Evolutionary conservation across 92 coral and sea anemone genomes (phyloP).

Genomic region (Phenganax stokvisi): DNA sequence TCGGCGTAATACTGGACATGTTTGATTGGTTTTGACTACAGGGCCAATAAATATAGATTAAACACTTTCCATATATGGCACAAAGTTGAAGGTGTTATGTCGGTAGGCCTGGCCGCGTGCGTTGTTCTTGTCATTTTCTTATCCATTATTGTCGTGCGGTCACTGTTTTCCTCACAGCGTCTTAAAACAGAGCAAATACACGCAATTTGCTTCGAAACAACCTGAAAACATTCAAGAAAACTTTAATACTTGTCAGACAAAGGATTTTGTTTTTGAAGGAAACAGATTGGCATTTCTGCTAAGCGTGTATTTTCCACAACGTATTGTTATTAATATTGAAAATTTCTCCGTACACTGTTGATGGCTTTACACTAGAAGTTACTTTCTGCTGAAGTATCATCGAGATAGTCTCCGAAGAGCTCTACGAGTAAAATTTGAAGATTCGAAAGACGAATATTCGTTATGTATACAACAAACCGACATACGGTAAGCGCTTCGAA

Average conservation of each 20-base stretch:
- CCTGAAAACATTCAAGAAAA: not conserved
- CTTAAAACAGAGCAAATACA: slow-evolving; percentile 28
- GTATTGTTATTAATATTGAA: slow-evolving; percentile 14
- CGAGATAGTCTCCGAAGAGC: not conserved
- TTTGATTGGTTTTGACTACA: slow-evolving; percentile 99
- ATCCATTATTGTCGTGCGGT: slow-evolving; percentile 35
- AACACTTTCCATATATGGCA: slow-evolving; percentile 99
- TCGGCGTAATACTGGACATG: slow-evolving; percentile 87
- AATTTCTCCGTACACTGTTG: not conserved
- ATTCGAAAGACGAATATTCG: not conserved
- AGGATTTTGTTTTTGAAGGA: slow-evolving; percentile 1
- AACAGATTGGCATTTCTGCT: not conserved
- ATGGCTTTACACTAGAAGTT: slow-evolving; percentile 4
- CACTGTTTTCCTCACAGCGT: slow-evolving; percentile 20
- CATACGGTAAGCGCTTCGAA: slow-evolving; percentile 27
- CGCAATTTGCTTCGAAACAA: slow-evolving; percentile 17
- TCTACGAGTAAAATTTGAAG: not conserved
- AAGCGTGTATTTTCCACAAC: slow-evolving; percentile 7
- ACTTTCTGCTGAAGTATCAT: not conserved
- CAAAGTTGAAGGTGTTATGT: slow-evolving; percentile 99
- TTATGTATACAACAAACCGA: slow-evolving; percentile 30
- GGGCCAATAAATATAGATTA: slow-evolving; percentile 99
- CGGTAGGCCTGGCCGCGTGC: slow-evolving; percentile 99
- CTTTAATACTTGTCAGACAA: not conserved
- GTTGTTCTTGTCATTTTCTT: slow-evolving; percentile 93